A percentile compares a stretch with the other conserved stretches of the same genome.
Conservation (phyloP, 37 sponge, comb jelly and placozoan species). For the Haliclona indistincta region DNA sequence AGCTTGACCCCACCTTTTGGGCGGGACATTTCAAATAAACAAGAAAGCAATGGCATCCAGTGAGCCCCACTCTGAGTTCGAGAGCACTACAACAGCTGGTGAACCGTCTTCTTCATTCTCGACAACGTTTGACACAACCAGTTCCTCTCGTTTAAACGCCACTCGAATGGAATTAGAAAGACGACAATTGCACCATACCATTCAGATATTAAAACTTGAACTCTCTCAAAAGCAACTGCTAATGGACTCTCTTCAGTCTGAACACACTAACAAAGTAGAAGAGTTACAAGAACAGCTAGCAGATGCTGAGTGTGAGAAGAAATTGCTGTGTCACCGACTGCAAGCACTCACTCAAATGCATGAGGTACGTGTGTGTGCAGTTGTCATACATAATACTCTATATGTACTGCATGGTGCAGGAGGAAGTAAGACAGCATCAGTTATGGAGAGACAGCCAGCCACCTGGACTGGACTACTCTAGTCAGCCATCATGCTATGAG, state of each 20-base stretch:
- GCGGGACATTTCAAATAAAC: background rate
- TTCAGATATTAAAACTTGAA: conserved; percentile 79
- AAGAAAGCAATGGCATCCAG: background rate
- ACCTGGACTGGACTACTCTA: no score
- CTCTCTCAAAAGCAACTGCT: conserved; percentile 79
- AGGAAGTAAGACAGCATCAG: no score
- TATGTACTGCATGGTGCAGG: background rate
- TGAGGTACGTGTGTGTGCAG: background rate
- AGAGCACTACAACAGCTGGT: conserved; percentile 11
- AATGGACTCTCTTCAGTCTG: conserved; percentile 57
- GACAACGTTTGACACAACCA: conserved; percentile 46
- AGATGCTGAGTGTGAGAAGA: conserved; percentile 62
- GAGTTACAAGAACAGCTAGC: conserved; percentile 78
- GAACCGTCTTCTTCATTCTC: conserved; percentile 27
- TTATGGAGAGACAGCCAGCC: no score
- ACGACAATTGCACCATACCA: conserved; percentile 64
- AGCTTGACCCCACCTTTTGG: conserved; percentile 6
- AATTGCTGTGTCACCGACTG: conserved; percentile 45
- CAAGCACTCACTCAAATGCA: conserved; percentile 32
- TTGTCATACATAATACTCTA: background rate
- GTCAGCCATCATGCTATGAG: no score
- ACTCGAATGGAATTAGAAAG: conserved; percentile 67
- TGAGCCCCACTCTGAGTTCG: conserved; percentile 7
- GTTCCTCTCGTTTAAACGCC: conserved; percentile 1
- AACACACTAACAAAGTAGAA: conserved; percentile 49